Evolutionary conservation across 2,888 invertebrate genomes (phyloP), one percentile per base, ranked within the genome.

Genomic region (Aphodius sticticus): DNA sequence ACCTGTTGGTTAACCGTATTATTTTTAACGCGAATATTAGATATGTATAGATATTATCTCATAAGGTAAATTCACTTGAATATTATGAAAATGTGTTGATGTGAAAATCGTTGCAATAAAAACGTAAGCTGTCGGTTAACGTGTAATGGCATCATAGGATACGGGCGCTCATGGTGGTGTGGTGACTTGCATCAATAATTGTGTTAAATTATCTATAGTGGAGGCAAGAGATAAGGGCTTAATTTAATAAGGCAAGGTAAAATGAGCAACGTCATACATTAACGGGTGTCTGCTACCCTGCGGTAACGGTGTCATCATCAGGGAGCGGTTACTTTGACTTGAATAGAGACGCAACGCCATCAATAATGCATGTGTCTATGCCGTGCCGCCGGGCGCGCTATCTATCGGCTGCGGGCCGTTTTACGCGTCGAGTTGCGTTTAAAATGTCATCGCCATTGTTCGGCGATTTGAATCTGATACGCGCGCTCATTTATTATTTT

Each of bases 171-270:
- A 53, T 53, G 4, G 53, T 53, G 12, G 12, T 12, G 53, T 53
- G 6, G 53, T 53, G 53, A 53, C 53, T 53, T 53, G 53, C 53
- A 53, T 53, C 53, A 53, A 53, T 53, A 53, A 53, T 53, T 53
- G 53, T 53, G 53, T 53, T 53, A 53, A 53, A 53, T 53, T 53
- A 53, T 53, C 53, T 53, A 53, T 53, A 12, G 53, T 5, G 53
- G 53, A 53, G 53, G 53, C 53, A 53, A 53, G 53, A 53, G 53
- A 53, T 53, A 53, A 53, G 53, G 4, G 53, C 53, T 53, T 53
- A 53, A 53, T 53, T 53, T 53, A 53, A 53, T 53, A 53, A 53
- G 53, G 53, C 53, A 53, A 53, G 53, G 53, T 53, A 53, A 53
- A 53, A 53, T 53, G 53, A 53, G 53, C 53, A 53, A 53, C 53